Conservation (phyloP, 2,113 vertebrate species). For the Oenanthe melanoleuca region DNA sequence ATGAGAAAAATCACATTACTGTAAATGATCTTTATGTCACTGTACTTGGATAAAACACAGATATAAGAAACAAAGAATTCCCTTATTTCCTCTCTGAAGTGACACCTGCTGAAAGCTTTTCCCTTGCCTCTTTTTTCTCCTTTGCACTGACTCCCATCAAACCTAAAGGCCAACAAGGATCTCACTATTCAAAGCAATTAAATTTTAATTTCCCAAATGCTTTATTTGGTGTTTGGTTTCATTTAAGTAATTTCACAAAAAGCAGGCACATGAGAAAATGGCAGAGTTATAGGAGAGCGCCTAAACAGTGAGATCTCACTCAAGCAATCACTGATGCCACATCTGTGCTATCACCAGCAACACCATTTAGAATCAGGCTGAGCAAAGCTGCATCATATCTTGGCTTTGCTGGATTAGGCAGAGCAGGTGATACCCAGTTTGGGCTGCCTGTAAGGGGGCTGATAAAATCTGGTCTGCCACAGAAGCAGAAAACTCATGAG, state of each 20-base stretch:
- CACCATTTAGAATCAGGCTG: background rate
- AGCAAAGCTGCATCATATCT: fast-evolving
- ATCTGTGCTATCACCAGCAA: background rate
- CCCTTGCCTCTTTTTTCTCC: background rate
- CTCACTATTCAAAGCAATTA: background rate
- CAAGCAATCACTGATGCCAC: background rate
- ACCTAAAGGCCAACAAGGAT: background rate
- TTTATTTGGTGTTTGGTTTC: background rate
- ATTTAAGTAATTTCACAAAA: background rate
- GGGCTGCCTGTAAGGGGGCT: background rate
- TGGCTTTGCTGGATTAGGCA: background rate
- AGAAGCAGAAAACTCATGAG: background rate
- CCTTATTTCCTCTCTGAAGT: background rate
- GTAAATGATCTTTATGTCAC: background rate
- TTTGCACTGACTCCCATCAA: background rate
- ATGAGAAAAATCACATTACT: background rate
- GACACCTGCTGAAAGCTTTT: background rate
- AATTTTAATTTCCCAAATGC: background rate
- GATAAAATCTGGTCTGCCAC: background rate
- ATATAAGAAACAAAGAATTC: background rate
- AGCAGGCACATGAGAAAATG: background rate
- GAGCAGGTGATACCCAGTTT: background rate
- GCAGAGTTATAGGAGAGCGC: background rate
- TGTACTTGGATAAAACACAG: background rate
- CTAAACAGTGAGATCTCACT: fast-evolving